Evolutionary conservation across 2,888 invertebrate species (phyloP).

Genomic region (Drosophila emarginata): DNA sequence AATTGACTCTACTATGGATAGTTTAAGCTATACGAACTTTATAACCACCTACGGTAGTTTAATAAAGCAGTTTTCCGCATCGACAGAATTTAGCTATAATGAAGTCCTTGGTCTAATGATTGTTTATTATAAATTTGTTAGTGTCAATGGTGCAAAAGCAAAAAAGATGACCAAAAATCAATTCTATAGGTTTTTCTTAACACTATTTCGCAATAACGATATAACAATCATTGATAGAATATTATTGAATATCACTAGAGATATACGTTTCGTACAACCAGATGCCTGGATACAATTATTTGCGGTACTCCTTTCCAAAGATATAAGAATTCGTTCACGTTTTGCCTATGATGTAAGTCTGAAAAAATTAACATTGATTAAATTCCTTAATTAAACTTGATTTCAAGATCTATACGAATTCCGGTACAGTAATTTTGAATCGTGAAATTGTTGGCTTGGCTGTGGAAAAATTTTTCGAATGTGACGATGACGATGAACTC

Average conservation of each 20-base stretch:
- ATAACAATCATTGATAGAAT: constrained; percentile 86
- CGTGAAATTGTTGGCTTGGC: constrained; percentile 87
- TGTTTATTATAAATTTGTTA: constrained; percentile 83
- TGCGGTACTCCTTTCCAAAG: constrained; percentile 87
- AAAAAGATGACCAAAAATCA: constrained; percentile 83
- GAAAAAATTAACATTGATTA: no score
- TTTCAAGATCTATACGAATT: constrained; percentile 85
- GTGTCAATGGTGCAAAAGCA: constrained; percentile 81
- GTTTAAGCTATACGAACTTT: constrained; percentile 87
- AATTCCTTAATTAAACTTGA: background rate
- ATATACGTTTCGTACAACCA: constrained; percentile 82
- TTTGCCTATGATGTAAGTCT: constrained; percentile 85
- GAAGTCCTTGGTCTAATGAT: constrained; percentile 85
- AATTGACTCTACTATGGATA: constrained; percentile 85
- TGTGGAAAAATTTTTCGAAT: constrained; percentile 82
- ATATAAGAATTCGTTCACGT: constrained; percentile 86
- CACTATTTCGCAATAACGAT: constrained; percentile 88
- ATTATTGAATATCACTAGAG: constrained; percentile 85
- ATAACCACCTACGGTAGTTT: constrained; percentile 85
- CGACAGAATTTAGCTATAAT: constrained; percentile 83
- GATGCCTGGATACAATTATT: constrained; percentile 88
- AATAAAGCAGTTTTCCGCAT: constrained; percentile 83
- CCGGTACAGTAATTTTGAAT: constrained; percentile 86
- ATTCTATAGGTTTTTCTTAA: constrained; percentile 86
- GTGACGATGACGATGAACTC: constrained; percentile 87